A percentile compares a stretch with the other conserved stretches of the same genome.
phyloP scores from a whole-genome alignment of 2,113 vertebrate genomes.

The Chiloscyllium plagiosum region DNA sequence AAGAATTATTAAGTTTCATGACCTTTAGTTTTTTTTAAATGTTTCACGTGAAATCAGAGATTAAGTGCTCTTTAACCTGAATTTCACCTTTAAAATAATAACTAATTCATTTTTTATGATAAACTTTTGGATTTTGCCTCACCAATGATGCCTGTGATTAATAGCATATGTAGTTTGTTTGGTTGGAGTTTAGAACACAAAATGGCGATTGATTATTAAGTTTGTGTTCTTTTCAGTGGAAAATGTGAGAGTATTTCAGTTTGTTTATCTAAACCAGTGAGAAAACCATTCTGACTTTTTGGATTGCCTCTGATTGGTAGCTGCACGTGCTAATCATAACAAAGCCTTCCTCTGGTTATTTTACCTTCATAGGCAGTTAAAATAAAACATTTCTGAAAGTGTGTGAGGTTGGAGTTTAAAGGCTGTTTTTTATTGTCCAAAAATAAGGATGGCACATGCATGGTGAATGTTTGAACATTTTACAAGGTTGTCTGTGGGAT shows the following conservation, averaged over 20 bases:
- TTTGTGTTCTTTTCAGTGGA: neutral
- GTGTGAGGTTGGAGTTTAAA: neutral
- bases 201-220: neutral
- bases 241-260: neutral
- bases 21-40: too few relatives aligned
- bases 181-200: neutral
- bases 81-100: constrained; percentile 3
- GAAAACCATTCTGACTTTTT: neutral
- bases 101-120: neutral
- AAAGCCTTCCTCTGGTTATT: neutral
- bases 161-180: neutral
- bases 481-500: neutral
- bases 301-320: neutral
- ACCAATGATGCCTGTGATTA: neutral
- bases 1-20: neutral
- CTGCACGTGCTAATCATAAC: neutral
- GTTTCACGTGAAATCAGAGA: neutral
- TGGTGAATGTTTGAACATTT: neutral
- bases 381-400: neutral
- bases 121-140: neutral
- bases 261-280: neutral
- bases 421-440: neutral
- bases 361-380: neutral
- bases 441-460: neutral
- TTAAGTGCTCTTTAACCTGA: neutral